Conservation (phyloP, 2,113 vertebrate genomes). For the Halcyon senegalensis region DNA sequence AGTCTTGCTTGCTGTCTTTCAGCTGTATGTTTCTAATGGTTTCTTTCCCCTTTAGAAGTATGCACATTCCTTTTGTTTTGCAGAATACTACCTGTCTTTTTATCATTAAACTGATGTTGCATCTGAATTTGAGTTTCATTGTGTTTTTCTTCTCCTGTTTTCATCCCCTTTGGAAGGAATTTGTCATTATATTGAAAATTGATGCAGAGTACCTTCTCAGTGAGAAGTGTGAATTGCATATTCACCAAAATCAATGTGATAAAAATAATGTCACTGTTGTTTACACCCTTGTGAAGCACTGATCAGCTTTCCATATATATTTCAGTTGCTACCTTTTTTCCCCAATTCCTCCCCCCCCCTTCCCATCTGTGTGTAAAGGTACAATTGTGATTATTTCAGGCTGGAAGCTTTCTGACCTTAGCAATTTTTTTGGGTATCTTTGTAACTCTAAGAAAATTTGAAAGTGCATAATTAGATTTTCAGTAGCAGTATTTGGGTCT, state of each 20-base stretch:
- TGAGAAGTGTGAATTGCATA: not conserved
- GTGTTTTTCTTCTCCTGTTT: not conserved
- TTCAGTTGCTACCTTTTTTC: accelerated
- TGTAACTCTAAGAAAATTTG: not conserved
- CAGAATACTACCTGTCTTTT: not conserved
- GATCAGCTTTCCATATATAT: accelerated
- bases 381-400: accelerated
- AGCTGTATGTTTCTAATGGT: accelerated
- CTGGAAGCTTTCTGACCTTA: not conserved
- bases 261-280: accelerated
- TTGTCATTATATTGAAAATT: not conserved
- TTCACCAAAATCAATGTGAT: not conserved
- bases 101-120: slow-evolving; percentile 23
- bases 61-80: not conserved
- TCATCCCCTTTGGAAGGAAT: not conserved
- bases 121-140: not conserved
- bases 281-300: not conserved
- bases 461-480: accelerated
- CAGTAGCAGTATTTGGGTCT: not conserved
- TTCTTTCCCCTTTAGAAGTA: not conserved
- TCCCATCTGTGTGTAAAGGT: accelerated
- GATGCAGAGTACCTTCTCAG: not conserved
- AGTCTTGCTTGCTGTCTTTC: not conserved
- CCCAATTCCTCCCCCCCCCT: accelerated
- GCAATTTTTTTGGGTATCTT: not conserved